Percentiles rank a stretch among this genome's conserved stretches.
These are phyloP conservation scores for Plotosus lineatus DNA, from an alignment of 2,113 vertebrate species.

Conservation along the genomic window DNA sequence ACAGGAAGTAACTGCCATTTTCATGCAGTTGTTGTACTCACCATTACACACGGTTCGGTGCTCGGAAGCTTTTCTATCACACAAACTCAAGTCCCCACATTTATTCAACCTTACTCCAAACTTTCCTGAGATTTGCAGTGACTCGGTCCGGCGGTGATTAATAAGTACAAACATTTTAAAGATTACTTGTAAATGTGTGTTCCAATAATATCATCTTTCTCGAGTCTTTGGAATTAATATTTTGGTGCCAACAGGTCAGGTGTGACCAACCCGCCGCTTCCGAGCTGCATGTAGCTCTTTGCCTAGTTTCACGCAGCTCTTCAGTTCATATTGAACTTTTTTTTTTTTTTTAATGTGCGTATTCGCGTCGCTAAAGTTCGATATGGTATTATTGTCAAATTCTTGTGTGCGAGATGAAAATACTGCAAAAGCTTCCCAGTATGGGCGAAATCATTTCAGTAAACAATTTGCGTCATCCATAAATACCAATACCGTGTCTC, in stretches of 20 bases:
- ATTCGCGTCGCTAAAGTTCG: no score
- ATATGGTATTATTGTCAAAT: no score
- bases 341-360: no score
- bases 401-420: no score
- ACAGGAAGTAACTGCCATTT: not conserved
- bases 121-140: not conserved
- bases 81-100: not conserved
- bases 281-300: no score
- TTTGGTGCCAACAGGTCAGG: not conserved
- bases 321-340: no score
- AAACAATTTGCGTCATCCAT: no score
- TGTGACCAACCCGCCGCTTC: no score
- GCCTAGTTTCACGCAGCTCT: no score
- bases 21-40: constrained; percentile 40
- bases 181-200: constrained; percentile 69
- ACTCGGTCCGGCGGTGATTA: constrained; percentile 29
- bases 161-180: constrained; percentile 56
- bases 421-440: no score
- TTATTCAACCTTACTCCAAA: not conserved
- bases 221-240: constrained; percentile 24
- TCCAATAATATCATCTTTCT: constrained; percentile 77
- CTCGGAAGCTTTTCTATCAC: constrained; percentile 51
- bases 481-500: no score
- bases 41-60: constrained; percentile 56
- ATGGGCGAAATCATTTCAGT: no score